Base-by-base conservation (phyloP, 1,140 invertebrate genomes). In the Drosophila melanica region DNA sequence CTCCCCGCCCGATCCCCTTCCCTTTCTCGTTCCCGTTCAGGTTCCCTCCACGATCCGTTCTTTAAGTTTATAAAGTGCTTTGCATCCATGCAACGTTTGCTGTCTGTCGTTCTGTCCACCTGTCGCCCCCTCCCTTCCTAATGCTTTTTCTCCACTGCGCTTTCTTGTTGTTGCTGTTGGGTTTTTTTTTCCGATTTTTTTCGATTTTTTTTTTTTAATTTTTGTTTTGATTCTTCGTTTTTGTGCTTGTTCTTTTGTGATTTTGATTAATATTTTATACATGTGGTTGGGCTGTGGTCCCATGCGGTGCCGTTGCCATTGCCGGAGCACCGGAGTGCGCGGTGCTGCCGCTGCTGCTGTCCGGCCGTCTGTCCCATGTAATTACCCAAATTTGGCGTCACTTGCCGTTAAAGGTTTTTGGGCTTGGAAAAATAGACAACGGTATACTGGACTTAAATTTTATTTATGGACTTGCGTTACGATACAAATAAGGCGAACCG, bases 361-460 rank as follows among this genome's bases (percentile, higher is more conserved):
- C 37, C 3, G 33, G 23, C 59, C 39, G 48, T 27, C 45, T 53
- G 72, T 74, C 57, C 64, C 64, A 68, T 81, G 82, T 86, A 87
- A 86, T 86, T 86, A 86, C 75, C 82, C 82, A 86, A 86, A 86
- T 87, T 86, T 86, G 82, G 79, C 82, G 82, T 86, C 82, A 86
- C 82, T 87, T 87, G 79, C 78, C 82, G 67, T 81, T 78, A 81
- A 79, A 81, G 68, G 68, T 72, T 85, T 59, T 66, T 62, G 68
- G 27, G 63, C 30, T 62, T 48, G 35, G 47, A 51, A 51, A 33
- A 48, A 62, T 64, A 30, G 45, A 58, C 67, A 86, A 79, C 82
- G 78, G 82, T 87, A 76, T 59, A 76, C 42, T 76, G 60, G 54
- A 66, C 72, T 86, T 81, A 67, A 64, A 60, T 48, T 87, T 74